A percentile compares a stretch with the other conserved stretches of the same genome.
These are phyloP conservation scores for Prolemur simus DNA, from an alignment of 2,113 vertebrate species.

Conservation along the genomic window DNA sequence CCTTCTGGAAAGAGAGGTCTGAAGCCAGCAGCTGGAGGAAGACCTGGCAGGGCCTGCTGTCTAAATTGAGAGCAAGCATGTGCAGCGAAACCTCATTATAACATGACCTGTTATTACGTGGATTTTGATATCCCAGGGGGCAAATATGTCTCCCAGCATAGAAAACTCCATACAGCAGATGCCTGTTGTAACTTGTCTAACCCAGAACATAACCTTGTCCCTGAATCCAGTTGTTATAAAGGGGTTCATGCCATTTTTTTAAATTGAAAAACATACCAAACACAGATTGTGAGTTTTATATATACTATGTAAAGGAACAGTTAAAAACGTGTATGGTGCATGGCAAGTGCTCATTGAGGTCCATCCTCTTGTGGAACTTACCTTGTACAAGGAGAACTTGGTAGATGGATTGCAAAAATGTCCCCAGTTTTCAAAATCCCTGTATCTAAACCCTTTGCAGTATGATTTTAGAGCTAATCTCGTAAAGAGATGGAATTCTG, in stretches of 20 bases:
- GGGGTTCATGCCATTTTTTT: not conserved
- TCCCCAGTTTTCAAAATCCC: not conserved
- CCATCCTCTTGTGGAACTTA: not conserved
- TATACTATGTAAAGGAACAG: not conserved
- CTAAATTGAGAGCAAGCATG: slow-evolving; percentile 72
- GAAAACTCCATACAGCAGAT: slow-evolving; percentile 49
- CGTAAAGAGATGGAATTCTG: not conserved
- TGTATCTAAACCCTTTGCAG: not conserved
- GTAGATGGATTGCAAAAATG: not conserved
- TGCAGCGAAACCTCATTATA: slow-evolving; percentile 71
- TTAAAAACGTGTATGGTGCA: not conserved
- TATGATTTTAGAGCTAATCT: not conserved
- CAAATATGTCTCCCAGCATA: slow-evolving; percentile 62
- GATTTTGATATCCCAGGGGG: slow-evolving; percentile 75
- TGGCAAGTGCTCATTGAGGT: not conserved
- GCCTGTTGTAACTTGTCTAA: slow-evolving; percentile 65
- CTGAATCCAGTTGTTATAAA: slow-evolving; percentile 30
- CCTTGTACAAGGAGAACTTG: not conserved
- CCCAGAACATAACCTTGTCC: slow-evolving; percentile 13
- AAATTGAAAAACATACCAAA: not conserved
- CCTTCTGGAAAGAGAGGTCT: slow-evolving; percentile 73
- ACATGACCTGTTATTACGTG: slow-evolving; percentile 75
- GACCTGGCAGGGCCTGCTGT: slow-evolving; percentile 59
- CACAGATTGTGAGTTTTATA: not conserved
- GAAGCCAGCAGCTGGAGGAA: slow-evolving; percentile 76